A percentile compares a stretch with the other conserved stretches of the same genome.
Evolutionary conservation across 1,140 invertebrate genomes (phyloP).

Genomic region (Drosophila lowei): DNA sequence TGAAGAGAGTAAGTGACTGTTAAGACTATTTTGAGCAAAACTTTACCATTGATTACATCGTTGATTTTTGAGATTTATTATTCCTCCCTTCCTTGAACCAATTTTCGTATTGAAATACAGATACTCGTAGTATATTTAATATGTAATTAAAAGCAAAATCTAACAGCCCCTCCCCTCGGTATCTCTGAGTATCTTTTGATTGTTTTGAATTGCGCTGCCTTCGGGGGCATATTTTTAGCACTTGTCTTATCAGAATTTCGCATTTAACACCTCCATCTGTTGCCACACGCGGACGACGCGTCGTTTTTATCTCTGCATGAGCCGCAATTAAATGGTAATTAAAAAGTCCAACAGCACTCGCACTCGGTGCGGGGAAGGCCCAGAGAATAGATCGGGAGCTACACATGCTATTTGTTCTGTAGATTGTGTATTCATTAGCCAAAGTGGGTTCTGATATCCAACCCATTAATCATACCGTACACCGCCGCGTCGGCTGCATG

Average conservation of each 20-base stretch:
- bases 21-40: too few relatives aligned
- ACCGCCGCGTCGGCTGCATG: background rate
- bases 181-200: slow-evolving; percentile 61
- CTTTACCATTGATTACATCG: too few relatives aligned
- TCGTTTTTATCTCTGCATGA: slow-evolving; percentile 19
- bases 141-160: background rate
- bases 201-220: slow-evolving; percentile 33
- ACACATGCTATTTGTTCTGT: background rate
- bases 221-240: slow-evolving; percentile 13
- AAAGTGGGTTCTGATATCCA: slow-evolving; percentile 5
- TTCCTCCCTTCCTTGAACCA: too few relatives aligned
- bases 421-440: slow-evolving; percentile 13
- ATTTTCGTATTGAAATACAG: too few relatives aligned
- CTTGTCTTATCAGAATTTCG: slow-evolving; percentile 50
- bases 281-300: slow-evolving; percentile 13
- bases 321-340: slow-evolving; percentile 66
- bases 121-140: background rate
- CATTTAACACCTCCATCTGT: slow-evolving; percentile 33
- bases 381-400: slow-evolving; percentile 6
- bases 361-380: background rate
- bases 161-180: background rate
- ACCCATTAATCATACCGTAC: slow-evolving; percentile 1
- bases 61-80: too few relatives aligned
- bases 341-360: slow-evolving; percentile 25
- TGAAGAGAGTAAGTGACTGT: too few relatives aligned